These are phyloP conservation scores for Amblyopsis rosae DNA, from an alignment of 2,113 vertebrate genomes.

Conservation along the genomic window DNA sequence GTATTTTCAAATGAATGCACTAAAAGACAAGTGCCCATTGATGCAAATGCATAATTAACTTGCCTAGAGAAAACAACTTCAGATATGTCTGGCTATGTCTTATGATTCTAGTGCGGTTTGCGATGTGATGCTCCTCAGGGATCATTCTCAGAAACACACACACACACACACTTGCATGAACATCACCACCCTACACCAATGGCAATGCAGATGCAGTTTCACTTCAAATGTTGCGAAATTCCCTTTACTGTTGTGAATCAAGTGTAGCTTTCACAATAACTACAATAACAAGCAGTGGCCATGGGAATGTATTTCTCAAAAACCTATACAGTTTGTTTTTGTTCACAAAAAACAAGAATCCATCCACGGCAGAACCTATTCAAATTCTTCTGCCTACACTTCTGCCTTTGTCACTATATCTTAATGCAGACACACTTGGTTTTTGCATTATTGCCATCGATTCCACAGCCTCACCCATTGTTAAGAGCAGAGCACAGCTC, in stretches of 20 bases:
- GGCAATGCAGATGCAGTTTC: not conserved
- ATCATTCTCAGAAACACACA: not conserved
- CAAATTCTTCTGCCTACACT: not conserved
- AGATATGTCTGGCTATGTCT: slow-evolving; percentile 6
- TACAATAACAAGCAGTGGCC: no score
- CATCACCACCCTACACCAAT: not conserved
- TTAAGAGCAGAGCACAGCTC: not conserved
- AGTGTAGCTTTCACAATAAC: no score
- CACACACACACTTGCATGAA: not conserved
- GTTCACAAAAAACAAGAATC: not conserved
- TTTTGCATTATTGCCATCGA: slow-evolving; percentile 25
- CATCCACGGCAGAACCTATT: not conserved
- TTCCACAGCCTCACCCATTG: slow-evolving; percentile 13
- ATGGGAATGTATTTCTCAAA: no score
- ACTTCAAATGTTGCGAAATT: not conserved
- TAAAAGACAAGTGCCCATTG: slow-evolving; percentile 35
- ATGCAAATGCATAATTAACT: slow-evolving; percentile 12
- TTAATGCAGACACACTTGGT: not conserved
- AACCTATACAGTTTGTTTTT: no score
- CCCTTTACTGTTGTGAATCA: not conserved
- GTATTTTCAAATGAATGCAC: slow-evolving; percentile 14
- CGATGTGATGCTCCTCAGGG: not conserved
- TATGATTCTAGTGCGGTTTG: slow-evolving; percentile 9
- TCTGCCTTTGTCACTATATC: not conserved
- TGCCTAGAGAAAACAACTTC: not conserved